Evolutionary conservation across 2,797 vertebrate species (phyloP), one percentile per base, ranked within the genome.

Genomic region (Pantherophis alleghaniensis): DNA sequence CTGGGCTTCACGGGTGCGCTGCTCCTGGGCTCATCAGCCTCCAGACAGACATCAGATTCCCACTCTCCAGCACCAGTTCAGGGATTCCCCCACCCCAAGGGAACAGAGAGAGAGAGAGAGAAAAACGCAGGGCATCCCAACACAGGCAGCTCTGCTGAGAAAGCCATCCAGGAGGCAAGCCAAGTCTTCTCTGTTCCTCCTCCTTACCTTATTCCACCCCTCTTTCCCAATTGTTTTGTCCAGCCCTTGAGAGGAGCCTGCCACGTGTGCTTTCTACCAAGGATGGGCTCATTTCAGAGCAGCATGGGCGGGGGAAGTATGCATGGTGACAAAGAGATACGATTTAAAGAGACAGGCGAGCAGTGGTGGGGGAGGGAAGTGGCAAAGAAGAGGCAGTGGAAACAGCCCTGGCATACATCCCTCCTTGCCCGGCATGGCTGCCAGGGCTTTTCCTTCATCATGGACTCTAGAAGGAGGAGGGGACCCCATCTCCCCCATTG

Each of bases 321-420:
- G 56, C 14, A 94, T 87, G 90, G 93, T 0, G 3, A 16, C 1
- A 16, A 51, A 22, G n/a, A 18, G 42, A 9, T 1, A 4, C 86
- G 91, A 92, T 94, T 96, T 96, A 96, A 96, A 95, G 95, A 95
- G 95, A 95, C 94, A 96, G 93, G 92, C 51, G 91, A 47, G 47
- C 47, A 47, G 47, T 1, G 47, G 47, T 47, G 47, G 47, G 47
- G 47, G 6, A 47, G 47, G 6, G 47, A 47, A 47, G 47, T 1
- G 5, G 47, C 47, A 47, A 47, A 47, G 47, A 47, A 47, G 47
- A 47, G 47, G 47, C 47, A 47, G 74, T 61, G 37, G 93, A 47
- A 47, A 16, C 56, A 56, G 56, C 14, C 56, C 37, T 7, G 94
- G 42, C 88, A 96, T 95, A 96, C 93, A 74, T 94, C 95, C 94